Conservation (phyloP, 2,888 invertebrate genomes). For the Nycteola revayana region DNA sequence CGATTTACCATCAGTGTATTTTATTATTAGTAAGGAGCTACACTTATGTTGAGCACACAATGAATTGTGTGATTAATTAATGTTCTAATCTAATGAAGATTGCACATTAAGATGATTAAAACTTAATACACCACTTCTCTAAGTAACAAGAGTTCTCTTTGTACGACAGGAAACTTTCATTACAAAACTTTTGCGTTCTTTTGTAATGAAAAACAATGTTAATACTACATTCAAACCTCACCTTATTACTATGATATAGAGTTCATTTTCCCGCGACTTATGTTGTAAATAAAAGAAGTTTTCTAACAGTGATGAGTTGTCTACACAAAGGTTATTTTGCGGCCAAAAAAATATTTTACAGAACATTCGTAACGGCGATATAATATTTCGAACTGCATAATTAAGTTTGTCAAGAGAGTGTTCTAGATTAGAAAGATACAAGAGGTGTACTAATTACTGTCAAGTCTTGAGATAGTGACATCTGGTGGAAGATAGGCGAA, state of each 20-base stretch:
- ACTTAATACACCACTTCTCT: constrained; percentile 12
- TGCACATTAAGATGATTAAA: constrained; percentile 3
- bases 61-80: too few species aligned
- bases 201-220: constrained; percentile 11
- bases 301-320: constrained; percentile 11
- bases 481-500: constrained; percentile 6
- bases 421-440: constrained; percentile 6
- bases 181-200: constrained; percentile 17
- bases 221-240: neutral
- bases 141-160: constrained; percentile 17
- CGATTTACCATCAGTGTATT: too few species aligned
- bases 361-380: neutral
- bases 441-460: constrained; percentile 21
- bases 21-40: too few species aligned
- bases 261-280: constrained; percentile 1
- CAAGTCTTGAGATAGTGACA: constrained; percentile 5
- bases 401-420: constrained; percentile 10
- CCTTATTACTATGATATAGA: neutral
- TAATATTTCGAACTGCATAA: constrained; percentile 1
- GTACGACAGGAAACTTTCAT: constrained; percentile 19
- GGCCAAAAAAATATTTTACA: neutral
- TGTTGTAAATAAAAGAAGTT: constrained; percentile 6
- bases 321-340: constrained; percentile 19
- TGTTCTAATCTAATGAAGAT: too few species aligned
- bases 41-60: too few species aligned